Evolutionary conservation across 2,797 vertebrate species (phyloP).

Genomic region (Heteromormyrus szaboi): DNA sequence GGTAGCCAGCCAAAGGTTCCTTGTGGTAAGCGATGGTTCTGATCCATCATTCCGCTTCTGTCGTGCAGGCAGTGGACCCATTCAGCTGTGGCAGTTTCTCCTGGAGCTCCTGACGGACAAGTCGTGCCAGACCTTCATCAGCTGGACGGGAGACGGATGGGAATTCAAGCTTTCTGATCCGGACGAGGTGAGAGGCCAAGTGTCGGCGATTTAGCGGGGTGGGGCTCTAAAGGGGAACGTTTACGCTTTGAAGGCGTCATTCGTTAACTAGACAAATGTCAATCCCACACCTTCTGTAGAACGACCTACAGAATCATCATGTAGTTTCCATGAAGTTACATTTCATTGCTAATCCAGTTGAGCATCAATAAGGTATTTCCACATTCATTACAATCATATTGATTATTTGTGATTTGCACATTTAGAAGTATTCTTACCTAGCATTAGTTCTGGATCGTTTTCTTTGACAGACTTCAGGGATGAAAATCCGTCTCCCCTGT

Average conservation of each 20-base stretch:
- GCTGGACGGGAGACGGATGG: slow-evolving; percentile 99
- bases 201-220: too few relatives aligned
- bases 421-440: neutral
- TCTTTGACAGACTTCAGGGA: neutral
- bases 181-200: slow-evolving; percentile 79
- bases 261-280: neutral
- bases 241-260: neutral
- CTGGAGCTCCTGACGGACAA: slow-evolving; percentile 97
- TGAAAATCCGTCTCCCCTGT: neutral
- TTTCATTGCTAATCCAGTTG: neutral
- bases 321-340: neutral
- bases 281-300: neutral
- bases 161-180: slow-evolving; percentile 99
- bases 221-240: neutral
- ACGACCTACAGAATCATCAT: neutral
- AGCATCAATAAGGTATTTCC: neutral
- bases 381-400: neutral
- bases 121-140: slow-evolving; percentile 99
- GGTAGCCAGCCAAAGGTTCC: neutral
- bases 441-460: neutral
- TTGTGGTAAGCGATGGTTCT: neutral
- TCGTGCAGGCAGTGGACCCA: slow-evolving; percentile 86
- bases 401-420: neutral
- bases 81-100: slow-evolving; percentile 98
- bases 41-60: neutral